Evolutionary conservation across 2,113 vertebrate genomes (phyloP), one percentile per base, ranked within the genome.

Genomic region (Halichoerus grypus): DNA sequence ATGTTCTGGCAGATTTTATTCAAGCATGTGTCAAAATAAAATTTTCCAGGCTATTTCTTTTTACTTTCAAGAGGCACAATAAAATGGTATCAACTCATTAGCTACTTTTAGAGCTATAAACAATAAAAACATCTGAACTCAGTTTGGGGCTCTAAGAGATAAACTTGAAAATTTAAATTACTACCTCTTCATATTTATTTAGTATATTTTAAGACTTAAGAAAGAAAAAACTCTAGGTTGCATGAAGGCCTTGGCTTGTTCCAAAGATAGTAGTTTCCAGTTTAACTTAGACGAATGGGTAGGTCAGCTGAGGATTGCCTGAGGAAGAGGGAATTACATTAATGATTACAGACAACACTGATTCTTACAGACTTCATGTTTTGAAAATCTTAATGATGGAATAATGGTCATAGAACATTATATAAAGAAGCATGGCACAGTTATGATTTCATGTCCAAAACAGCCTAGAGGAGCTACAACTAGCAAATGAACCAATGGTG

Each of bases 1-100:
- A 51, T 49, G 59, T 69, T 88, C 46, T 15, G n/a, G n/a, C 33
- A 79, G 39, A 12, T 63, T 94, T 94, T 88, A 19, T 91, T 92
- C 65, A 96, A 88, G 55, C 15, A 72, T 42, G 65, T 93, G 63
- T 65, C 33, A 88, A 95, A 89, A 86, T 82, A 61, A 93, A 93
- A 71, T 33, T 92, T 86, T 46, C 7, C 22, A 59, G 53, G 36
- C 31, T 71, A 10, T 79, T 94, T 96, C 69, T 76, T 97, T 87
- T 90, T 61, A 76, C 24, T 85, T 71, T 53, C 22, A 59, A 87
- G 80, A 84, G n/a, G 26, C 3, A 46, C 57, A 11, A 67, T 82
- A 85, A 87, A 88, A 90, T 95, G 89, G 18, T 46, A 84, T 63
- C 28, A 69, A 51, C 7, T 5, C 31, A 81, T 71, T 93, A 84